Conservation (phyloP, 2,888 invertebrate species). For the Orthonychiurus folsomi region DNA sequence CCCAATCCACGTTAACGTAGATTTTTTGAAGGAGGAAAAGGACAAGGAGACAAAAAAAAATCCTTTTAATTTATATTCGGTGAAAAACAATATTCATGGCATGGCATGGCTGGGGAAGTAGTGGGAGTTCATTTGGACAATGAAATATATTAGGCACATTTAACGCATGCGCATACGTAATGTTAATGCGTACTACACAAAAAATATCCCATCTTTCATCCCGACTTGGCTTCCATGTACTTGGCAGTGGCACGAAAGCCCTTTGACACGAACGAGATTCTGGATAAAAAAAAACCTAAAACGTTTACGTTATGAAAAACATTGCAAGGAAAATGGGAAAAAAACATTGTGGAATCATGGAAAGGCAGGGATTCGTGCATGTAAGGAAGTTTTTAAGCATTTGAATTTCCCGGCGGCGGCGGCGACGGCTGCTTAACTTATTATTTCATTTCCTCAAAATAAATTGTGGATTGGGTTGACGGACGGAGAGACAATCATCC, state of each 20-base stretch:
- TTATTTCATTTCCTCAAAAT: too few species aligned
- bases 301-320: too few species aligned
- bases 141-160: not conserved
- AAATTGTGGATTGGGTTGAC: too few species aligned
- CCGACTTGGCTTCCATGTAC: not conserved
- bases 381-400: not conserved
- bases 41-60: constrained; percentile 2
- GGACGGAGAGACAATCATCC: not conserved
- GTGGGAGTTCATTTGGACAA: not conserved
- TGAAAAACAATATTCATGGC: not conserved
- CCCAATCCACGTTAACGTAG: too few species aligned
- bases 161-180: too few species aligned
- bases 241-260: not conserved
- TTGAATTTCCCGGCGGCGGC: too few species aligned
- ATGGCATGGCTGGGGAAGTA: too few species aligned
- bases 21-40: not conserved
- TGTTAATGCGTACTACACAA: not conserved
- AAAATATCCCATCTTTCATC: not conserved
- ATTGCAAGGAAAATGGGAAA: too few species aligned
- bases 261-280: not conserved
- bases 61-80: constrained; percentile 8
- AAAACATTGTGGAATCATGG: too few species aligned
- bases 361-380: not conserved
- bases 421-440: too few species aligned
- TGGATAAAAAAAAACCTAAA: not conserved